phyloP scores from a whole-genome alignment of 2,888 invertebrate species.

The Apodemia mormo region DNA sequence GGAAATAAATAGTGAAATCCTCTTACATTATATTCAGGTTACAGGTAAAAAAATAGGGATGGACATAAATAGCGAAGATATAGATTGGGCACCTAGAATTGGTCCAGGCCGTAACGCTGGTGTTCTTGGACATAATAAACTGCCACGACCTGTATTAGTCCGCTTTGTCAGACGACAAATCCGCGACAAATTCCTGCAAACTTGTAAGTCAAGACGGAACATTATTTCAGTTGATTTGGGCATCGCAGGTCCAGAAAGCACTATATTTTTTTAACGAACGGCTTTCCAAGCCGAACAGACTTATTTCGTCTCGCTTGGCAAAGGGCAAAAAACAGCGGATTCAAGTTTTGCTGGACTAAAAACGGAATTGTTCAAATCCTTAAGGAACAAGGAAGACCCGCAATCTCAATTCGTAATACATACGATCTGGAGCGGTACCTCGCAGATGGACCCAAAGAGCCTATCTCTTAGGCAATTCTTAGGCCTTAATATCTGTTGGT shows the following conservation, averaged over 20 bases:
- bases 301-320: not conserved
- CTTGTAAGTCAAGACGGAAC: not conserved
- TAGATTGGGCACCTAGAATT: not conserved
- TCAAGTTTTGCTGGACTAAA: not conserved
- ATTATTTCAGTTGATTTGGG: not conserved
- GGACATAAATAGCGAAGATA: not conserved
- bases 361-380: not conserved
- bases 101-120: not conserved
- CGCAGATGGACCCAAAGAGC: not conserved
- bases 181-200: not conserved
- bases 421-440: not conserved
- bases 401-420: not conserved
- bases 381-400: not conserved
- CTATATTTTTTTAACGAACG: not conserved
- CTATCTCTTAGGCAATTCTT: not conserved
- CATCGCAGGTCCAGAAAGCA: not conserved
- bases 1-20: not conserved
- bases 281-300: not conserved
- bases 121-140: not conserved
- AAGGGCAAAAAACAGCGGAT: not conserved
- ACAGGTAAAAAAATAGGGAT: not conserved
- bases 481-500: not conserved
- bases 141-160: not conserved
- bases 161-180: not conserved
- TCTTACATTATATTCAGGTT: not conserved